Evolutionary conservation across 2,888 invertebrate species (phyloP), one percentile per base, ranked within the genome.

Genomic region (Metellina segmentata): DNA sequence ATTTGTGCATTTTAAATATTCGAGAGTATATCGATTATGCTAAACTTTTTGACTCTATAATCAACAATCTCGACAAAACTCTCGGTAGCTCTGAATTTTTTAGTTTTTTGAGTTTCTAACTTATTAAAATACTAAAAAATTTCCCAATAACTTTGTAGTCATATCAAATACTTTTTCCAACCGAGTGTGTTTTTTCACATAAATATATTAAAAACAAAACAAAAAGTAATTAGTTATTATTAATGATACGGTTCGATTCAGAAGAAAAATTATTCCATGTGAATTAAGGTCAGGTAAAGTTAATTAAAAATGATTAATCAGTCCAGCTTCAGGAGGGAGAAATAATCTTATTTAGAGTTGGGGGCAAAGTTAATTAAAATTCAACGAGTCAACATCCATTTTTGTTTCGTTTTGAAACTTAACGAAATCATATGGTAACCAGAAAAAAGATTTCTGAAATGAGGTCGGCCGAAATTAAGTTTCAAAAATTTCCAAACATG

Each of bases 241-340:
- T 61, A 61, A 61, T 61, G 61, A 61, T 61, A 61, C 16, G 61
- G 61, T 16, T 61, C 61, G 61, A 61, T 61, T 61, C 61, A 16
- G 16, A 61, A 61, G 61, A 61, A 61, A 61, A 61, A 16, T 61
- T 61, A 34, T 34, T 34, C 34, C 34, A 34, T 34, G 34, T 16
- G 61, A 61, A 61, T 61, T 61, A 61, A 61, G 61, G 61, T 61
- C 61, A 61, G 61, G 61, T 61, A 61, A 9, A 61, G 61, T 61
- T 61, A 61, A 61, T 61, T 61, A 61, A 61, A 61, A 61, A 61
- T 61, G 61, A 61, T 61, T 61, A 61, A 61, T 61, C 61, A 61
- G 61, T 61, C 16, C 16, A 8, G 16, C 13, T 16, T 61, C 61
- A 61, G 61, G 61, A 61, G 61, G 61, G 61, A 16, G 11, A 61